These are phyloP conservation scores for Armadillidium nasatum DNA, from an alignment of 1,140 invertebrate species.

Conservation along the genomic window DNA sequence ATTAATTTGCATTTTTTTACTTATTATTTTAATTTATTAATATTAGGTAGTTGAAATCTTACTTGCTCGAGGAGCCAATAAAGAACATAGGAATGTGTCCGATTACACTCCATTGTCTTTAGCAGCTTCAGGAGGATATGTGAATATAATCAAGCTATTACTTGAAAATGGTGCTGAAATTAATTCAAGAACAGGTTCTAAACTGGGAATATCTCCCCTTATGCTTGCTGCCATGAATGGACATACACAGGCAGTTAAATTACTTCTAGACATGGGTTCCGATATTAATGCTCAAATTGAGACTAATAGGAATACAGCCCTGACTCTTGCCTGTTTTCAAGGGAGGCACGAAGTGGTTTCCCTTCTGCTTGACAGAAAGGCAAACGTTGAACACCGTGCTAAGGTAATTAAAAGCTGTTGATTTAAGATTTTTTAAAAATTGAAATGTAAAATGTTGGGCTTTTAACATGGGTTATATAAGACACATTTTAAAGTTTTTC, in stretches of 20 bases:
- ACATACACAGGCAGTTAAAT: conserved; percentile 71
- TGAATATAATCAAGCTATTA: conserved; percentile 92
- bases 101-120: conserved; percentile 97
- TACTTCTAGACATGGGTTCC: conserved; percentile 94
- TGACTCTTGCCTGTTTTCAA: conserved; percentile 98
- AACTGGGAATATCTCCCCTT: conserved; percentile 94
- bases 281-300: conserved; percentile 99
- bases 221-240: conserved; percentile 99
- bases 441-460: too few species aligned
- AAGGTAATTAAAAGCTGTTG: conserved; percentile 61
- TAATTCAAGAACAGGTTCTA: conserved; percentile 94
- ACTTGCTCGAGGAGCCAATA: conserved; percentile 80
- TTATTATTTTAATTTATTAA: conserved; percentile 36
- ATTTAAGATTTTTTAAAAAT: not conserved
- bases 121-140: conserved; percentile 96
- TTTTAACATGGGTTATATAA: too few species aligned
- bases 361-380: conserved; percentile 89
- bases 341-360: conserved; percentile 96
- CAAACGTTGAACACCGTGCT: conserved; percentile 97
- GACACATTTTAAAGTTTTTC: too few species aligned
- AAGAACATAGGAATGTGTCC: conserved; percentile 98
- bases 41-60: conserved; percentile 82
- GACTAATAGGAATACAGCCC: conserved; percentile 96
- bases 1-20: too few species aligned
- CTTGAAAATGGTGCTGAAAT: conserved; percentile 92